phyloP scores from a whole-genome alignment of 35 echinoderm and acorn worm species.

The Lytechinus pictus region DNA sequence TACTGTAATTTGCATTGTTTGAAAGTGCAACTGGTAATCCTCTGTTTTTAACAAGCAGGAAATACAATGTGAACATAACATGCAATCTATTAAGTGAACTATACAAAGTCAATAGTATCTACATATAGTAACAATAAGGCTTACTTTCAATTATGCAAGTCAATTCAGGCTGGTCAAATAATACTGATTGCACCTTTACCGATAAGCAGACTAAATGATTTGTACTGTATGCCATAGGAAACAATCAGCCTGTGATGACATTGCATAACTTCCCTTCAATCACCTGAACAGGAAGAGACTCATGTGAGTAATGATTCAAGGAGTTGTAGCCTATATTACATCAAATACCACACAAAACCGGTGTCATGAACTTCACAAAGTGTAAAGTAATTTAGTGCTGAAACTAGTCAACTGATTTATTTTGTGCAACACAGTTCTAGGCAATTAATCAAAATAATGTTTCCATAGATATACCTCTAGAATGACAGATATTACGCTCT shows the following conservation, averaged over 20 bases:
- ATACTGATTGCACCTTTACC: not conserved
- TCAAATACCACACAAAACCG: too few species aligned
- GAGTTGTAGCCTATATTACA: too few species aligned
- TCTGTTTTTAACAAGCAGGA: not conserved
- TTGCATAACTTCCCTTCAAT: not conserved
- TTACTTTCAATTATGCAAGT: not conserved
- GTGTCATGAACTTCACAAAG: too few species aligned
- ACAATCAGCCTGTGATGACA: not conserved
- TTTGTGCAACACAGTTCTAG: too few species aligned
- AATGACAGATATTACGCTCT: too few species aligned
- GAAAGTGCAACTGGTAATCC: not conserved
- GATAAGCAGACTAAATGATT: not conserved
- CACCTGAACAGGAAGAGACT: too few species aligned
- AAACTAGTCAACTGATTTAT: too few species aligned
- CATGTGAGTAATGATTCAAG: too few species aligned
- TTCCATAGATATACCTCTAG: too few species aligned
- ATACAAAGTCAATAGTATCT: not conserved
- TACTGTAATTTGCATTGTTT: not conserved
- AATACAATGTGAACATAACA: not conserved
- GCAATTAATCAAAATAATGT: too few species aligned
- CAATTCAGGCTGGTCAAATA: not conserved
- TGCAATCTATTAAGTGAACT: not conserved
- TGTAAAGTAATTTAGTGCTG: too few species aligned
- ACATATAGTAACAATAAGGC: not conserved
- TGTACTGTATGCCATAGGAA: too few species aligned